Percentiles rank a stretch among this genome's conserved stretches.
Evolutionary conservation across 2,888 invertebrate species (phyloP).

Genomic region (Diadromus collaris): DNA sequence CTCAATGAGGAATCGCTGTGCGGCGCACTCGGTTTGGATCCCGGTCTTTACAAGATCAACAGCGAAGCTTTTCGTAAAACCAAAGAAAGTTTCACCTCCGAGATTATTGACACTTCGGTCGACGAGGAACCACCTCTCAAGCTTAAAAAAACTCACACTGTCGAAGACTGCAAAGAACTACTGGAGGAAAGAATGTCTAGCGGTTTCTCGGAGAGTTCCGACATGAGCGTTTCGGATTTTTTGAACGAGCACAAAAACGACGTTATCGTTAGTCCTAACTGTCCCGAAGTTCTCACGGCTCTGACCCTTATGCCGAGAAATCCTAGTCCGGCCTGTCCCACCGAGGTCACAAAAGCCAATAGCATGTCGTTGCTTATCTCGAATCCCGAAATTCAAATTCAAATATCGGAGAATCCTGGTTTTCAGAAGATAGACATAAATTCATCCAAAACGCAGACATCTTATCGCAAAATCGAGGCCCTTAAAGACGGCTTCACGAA

Average conservation of each 20-base stretch:
- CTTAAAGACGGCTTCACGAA: conserved; percentile 66
- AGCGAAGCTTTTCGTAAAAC: conserved; percentile 67
- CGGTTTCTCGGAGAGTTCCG: conserved; percentile 74
- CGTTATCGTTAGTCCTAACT: conserved; percentile 65
- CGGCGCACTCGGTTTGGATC: conserved; percentile 71
- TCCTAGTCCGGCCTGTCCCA: conserved; percentile 64
- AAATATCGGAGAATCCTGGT: conserved; percentile 75
- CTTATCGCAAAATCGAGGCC: conserved; percentile 56
- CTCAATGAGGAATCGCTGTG: conserved; percentile 73
- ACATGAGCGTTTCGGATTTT: conserved; percentile 74
- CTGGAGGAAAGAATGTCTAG: conserved; percentile 72
- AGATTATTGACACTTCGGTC: conserved; percentile 28
- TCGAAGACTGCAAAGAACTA: conserved; percentile 71
- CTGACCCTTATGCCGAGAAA: conserved; percentile 76
- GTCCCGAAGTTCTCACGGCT: conserved; percentile 77
- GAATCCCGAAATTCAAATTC: conserved; percentile 75
- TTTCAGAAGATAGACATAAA: conserved; percentile 76
- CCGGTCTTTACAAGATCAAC: conserved; percentile 74
- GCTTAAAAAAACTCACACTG: conserved; percentile 66
- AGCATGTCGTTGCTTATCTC: conserved; percentile 73
- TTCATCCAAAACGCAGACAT: conserved; percentile 58
- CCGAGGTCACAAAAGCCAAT: conserved; percentile 60
- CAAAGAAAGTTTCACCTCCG: conserved; percentile 54
- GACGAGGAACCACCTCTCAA: conserved; percentile 72
- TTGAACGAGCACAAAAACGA: conserved; percentile 71